Conservation (phyloP, 1,140 invertebrate species). For the Physella acuta region DNA sequence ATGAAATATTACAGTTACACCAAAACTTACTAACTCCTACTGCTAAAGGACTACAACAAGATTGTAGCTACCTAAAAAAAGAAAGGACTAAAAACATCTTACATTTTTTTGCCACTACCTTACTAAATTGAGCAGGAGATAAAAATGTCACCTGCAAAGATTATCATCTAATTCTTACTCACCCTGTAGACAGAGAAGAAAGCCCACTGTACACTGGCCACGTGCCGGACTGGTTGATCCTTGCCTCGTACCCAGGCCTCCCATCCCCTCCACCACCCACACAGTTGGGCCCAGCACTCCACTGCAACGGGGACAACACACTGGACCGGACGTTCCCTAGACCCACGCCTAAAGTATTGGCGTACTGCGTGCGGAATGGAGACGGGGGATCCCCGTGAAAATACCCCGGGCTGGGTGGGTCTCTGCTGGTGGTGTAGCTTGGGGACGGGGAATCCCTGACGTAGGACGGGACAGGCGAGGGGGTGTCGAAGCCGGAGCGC, state of each 20-base stretch:
- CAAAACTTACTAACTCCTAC: no score
- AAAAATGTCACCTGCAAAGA: no score
- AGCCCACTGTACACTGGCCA: conserved; percentile 37
- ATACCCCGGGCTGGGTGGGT: conserved; percentile 12
- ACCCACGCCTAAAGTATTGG: conserved; percentile 1
- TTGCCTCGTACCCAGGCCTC: conserved; percentile 24
- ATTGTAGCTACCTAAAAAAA: no score
- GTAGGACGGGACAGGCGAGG: conserved; percentile 8
- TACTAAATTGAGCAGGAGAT: no score
- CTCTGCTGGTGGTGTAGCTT: background rate
- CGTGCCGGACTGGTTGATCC: conserved; percentile 33
- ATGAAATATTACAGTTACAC: no score
- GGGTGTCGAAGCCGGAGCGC: conserved; percentile 4
- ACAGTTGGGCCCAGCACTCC: conserved; percentile 28
- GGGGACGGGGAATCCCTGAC: conserved; percentile 13
- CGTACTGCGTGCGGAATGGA: conserved; percentile 12
- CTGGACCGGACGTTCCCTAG: conserved; percentile 13
- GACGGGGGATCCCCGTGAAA: conserved; percentile 4
- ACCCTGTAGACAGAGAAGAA: conserved; percentile 31
- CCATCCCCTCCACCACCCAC: conserved; percentile 16
- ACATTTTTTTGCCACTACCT: no score
- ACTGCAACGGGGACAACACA: conserved; percentile 29
- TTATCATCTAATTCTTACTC: no score
- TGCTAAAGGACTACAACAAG: no score
- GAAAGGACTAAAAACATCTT: no score